phyloP scores from a whole-genome alignment of 2,888 invertebrate genomes.

The Euspilapteryx auroguttella region DNA sequence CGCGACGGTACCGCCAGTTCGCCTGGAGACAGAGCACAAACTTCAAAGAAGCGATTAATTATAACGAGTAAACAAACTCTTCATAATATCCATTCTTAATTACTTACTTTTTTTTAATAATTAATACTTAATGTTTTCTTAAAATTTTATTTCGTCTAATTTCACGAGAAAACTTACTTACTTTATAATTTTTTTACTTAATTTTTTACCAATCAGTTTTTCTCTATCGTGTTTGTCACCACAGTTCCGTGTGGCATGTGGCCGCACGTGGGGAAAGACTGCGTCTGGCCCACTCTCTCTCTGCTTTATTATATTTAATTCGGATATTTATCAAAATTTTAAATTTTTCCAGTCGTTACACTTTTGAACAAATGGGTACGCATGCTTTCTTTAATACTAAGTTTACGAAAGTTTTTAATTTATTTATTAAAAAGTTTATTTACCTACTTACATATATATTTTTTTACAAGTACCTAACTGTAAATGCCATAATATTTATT shows the following conservation, averaged over 20 bases:
- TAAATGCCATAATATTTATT: no score
- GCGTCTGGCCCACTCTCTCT: no score
- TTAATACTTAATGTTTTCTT: conserved; percentile 23
- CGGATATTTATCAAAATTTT: conserved; percentile 19
- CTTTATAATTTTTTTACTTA: conserved; percentile 10
- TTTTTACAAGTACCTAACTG: no score
- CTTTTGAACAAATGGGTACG: conserved; percentile 44
- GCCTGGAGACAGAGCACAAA: conserved; percentile 96
- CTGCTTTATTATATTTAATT: no score
- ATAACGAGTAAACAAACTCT: conserved; percentile 76
- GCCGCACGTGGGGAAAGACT: conserved; percentile 25
- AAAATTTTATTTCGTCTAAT: background rate
- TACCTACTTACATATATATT: no score
- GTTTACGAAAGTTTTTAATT: conserved; percentile 8
- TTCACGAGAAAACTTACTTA: no score
- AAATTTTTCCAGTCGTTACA: conserved; percentile 31
- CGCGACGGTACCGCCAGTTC: conserved; percentile 64
- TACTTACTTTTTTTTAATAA: conserved; percentile 31
- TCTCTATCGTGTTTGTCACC: conserved; percentile 11
- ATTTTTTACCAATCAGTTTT: no score
- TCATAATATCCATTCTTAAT: conserved; percentile 53
- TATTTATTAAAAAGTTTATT: background rate
- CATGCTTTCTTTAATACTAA: no score
- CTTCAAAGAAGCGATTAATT: conserved; percentile 95
- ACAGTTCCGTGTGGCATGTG: conserved; percentile 43